These are phyloP conservation scores for Macropus fuliginosus DNA, from an alignment of 2,797 vertebrate genomes.

Conservation along the genomic window DNA sequence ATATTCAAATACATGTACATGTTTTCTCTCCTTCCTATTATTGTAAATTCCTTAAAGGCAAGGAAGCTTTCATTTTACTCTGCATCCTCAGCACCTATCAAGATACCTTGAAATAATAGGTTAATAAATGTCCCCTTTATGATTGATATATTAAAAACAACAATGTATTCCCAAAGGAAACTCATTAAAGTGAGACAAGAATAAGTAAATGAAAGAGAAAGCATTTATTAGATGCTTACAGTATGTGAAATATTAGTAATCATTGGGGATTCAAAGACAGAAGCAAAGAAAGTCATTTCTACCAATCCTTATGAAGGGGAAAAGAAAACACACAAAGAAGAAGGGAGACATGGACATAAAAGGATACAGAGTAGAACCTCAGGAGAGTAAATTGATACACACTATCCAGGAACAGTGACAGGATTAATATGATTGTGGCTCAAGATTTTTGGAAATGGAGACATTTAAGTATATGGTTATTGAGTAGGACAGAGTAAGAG, in stretches of 20 bases:
- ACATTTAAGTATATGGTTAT: neutral
- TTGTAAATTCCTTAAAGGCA: neutral
- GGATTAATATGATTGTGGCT: neutral
- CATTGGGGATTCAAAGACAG: neutral
- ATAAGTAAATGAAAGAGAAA: neutral
- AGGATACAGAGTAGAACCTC: neutral
- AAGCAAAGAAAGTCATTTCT: neutral
- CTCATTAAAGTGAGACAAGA: neutral
- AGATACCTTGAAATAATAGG: neutral
- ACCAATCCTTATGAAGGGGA: neutral
- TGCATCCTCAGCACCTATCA: neutral
- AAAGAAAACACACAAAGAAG: neutral
- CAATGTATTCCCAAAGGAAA: neutral
- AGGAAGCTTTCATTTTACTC: neutral
- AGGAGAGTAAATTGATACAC: neutral
- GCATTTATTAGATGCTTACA: neutral
- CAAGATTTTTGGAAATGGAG: neutral
- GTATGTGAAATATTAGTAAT: neutral
- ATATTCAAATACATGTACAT: neutral
- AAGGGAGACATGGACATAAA: neutral
- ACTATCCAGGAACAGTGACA: neutral
- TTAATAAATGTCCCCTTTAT: neutral
- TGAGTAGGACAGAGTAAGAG: neutral
- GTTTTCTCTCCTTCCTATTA: neutral
- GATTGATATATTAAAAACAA: neutral